Evolutionary conservation across 2,113 vertebrate genomes (phyloP), one percentile per base, ranked within the genome.

Genomic region (Patagioenas fasciata): DNA sequence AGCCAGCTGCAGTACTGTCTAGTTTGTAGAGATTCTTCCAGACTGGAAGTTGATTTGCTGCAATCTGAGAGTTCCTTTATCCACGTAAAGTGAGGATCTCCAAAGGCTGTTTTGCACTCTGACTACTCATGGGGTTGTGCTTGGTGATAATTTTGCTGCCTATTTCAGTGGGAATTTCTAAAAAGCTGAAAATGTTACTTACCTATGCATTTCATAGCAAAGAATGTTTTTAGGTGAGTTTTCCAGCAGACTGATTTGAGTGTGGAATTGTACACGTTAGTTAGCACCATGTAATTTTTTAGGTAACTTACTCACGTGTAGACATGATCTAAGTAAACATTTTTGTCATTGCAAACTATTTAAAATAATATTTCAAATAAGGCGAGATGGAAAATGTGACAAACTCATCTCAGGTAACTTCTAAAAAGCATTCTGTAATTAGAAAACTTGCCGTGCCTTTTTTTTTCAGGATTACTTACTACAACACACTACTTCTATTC

Each of bases 401-500:
- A 47, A 75, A 20, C n/a, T 81, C 42, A 92, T 85, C 53, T 93
- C 40, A 26, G 38, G 56, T 94, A 96, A 67, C 57, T 97, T 97
- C 93, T 84, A 47, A 95, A 93, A 96, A 40, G 50, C 73, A 75
- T 95, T 97, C 13, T 85, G 32, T 89, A 92, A 32, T 97, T 97
- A 91, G n/a, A 95, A 97, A 96, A 89, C 38, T 77, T 95, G 25
- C 29, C 36, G 44, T 83, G 26, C 13, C 5, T 7, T 44, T 42
- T 79, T n/a, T 12, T 14, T 31, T 32, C 26, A 58, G 51, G 26
- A 92, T 93, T 83, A 69, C 36, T 96, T 86, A 56, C 36, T 75
- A 29, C 67, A 95, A 47, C 66, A 96, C 95, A 96, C 81, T 96
- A 26, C 71, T 89, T 93, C 64, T 65, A 96, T 97, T 97, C 88